Conservation (phyloP, 2,797 vertebrate genomes). For the Denticeps clupeoides region DNA sequence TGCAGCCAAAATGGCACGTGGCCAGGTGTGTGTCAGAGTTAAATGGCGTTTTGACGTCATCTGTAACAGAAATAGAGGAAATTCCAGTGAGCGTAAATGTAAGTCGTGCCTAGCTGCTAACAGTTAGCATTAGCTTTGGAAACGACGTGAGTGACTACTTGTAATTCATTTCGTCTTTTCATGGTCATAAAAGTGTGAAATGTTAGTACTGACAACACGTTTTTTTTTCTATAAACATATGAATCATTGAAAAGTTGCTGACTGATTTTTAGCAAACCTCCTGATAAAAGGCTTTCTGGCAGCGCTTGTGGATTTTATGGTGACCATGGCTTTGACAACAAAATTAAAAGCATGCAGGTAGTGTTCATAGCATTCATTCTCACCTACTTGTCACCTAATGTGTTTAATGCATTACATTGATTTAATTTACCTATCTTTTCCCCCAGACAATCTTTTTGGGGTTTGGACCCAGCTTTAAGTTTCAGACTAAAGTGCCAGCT, state of each 20-base stretch:
- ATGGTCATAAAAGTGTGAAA: too few species aligned
- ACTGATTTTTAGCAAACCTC: conserved; percentile 16
- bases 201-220: too few species aligned
- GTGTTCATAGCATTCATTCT: background rate
- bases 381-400: background rate
- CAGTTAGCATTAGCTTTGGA: too few species aligned
- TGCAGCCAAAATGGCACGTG: conserved; percentile 90
- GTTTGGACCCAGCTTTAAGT: conserved; percentile 87
- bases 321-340: conserved; percentile 97
- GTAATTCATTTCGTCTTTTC: too few species aligned
- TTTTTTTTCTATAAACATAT: too few species aligned
- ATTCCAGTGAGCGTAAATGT: too few species aligned
- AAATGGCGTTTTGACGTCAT: too few species aligned
- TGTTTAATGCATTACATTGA: background rate
- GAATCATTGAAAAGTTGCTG: too few species aligned
- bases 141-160: too few species aligned
- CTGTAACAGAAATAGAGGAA: too few species aligned
- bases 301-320: conserved; percentile 80
- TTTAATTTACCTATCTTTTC: background rate
- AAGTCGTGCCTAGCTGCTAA: too few species aligned
- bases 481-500: conserved; percentile 76
- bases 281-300: conserved; percentile 54
- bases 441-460: conserved; percentile 88
- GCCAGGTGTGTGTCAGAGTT: conserved; percentile 71
- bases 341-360: conserved; percentile 96